Conservation (phyloP, 2,113 vertebrate genomes). For the Sula dactylatra region DNA sequence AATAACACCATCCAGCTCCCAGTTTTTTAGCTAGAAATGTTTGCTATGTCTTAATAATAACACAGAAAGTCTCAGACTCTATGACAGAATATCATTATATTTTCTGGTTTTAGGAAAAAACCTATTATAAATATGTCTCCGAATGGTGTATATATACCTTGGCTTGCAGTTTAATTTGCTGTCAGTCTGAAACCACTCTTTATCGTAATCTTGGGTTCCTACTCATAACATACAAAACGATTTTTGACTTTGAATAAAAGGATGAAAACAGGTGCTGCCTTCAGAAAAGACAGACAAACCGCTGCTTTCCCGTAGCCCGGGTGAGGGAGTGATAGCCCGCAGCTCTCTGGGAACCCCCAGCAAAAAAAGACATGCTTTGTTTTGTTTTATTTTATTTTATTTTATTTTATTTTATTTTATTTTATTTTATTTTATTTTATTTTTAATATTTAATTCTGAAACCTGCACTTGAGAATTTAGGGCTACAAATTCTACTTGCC, state of each 20-base stretch:
- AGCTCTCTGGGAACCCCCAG: neutral
- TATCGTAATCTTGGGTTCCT: neutral
- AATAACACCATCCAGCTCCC: neutral
- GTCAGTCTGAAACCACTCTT: neutral
- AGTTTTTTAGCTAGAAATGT: neutral
- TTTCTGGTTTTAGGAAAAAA: neutral
- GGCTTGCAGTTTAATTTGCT: neutral
- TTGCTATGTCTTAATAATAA: neutral
- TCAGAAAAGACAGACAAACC: neutral
- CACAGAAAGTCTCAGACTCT: neutral
- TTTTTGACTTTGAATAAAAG: neutral
- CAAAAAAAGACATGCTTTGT: too few relatives aligned
- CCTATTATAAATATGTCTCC: neutral
- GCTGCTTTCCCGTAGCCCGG: rapidly evolving
- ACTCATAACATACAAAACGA: neutral
- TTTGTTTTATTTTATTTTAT: neutral
- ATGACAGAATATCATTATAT: neutral
- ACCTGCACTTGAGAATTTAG: neutral
- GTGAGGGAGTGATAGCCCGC: rapidly evolving
- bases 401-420: neutral
- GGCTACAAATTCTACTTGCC: neutral
- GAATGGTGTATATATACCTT: neutral
- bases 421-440: neutral
- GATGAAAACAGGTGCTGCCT: neutral
- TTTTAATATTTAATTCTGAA: neutral